phyloP scores from a whole-genome alignment of 2,797 vertebrate species.

The Mionectes olivaceus region DNA sequence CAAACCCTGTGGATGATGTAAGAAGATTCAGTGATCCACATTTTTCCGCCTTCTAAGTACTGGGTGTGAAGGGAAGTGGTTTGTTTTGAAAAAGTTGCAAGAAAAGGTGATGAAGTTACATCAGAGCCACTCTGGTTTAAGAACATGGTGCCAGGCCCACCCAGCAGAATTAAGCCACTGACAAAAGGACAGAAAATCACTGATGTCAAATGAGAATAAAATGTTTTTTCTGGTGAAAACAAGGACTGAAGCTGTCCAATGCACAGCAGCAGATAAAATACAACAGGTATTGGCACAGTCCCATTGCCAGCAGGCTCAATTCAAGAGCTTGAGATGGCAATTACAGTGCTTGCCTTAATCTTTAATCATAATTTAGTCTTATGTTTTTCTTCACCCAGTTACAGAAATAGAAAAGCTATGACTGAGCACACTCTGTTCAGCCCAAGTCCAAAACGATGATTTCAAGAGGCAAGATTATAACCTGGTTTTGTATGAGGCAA shows the following conservation, averaged over 20 bases:
- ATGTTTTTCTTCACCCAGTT: background rate
- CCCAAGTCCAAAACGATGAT: background rate
- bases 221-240: background rate
- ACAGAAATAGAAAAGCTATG: background rate
- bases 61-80: background rate
- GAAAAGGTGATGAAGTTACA: background rate
- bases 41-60: background rate
- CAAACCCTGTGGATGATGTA: background rate
- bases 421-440: background rate
- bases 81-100: background rate
- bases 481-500: background rate
- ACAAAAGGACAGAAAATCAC: background rate
- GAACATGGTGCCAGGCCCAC: background rate
- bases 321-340: background rate
- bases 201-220: background rate
- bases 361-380: background rate
- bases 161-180: background rate
- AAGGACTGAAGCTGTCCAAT: background rate
- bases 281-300: background rate
- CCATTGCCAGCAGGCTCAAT: background rate
- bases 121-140: background rate
- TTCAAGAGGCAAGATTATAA: background rate
- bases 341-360: background rate
- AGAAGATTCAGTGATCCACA: background rate
- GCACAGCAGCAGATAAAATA: background rate